Conservation (phyloP, 2,888 invertebrate genomes). For the Amblyteles armatorius region DNA sequence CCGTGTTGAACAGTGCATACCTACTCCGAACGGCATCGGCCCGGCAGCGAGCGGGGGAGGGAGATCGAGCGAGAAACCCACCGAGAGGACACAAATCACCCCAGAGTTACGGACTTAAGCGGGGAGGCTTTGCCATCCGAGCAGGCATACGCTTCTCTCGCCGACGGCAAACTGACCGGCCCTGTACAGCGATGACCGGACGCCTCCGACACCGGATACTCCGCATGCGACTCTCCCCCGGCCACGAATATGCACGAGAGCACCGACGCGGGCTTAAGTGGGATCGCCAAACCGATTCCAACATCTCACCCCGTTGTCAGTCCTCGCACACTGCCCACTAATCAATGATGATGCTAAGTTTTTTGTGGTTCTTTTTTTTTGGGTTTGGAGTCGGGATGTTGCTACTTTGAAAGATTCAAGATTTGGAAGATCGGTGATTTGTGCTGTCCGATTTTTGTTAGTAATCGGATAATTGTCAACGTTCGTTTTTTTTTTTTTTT, state of each 20-base stretch:
- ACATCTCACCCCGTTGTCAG: conserved; percentile 33
- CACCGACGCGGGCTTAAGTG: conserved; percentile 10
- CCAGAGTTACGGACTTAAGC: conserved; percentile 84
- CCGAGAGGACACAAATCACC: conserved; percentile 82
- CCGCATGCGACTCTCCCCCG: conserved; percentile 49
- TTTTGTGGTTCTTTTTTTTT: no score
- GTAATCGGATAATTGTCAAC: no score
- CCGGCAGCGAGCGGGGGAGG: conserved; percentile 32
- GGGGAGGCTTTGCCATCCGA: conserved; percentile 78
- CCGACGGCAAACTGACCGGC: conserved; percentile 48
- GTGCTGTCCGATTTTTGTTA: no score
- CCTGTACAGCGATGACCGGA: conserved; percentile 47
- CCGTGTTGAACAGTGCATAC: not conserved
- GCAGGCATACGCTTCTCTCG: conserved; percentile 26
- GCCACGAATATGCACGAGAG: conserved; percentile 3
- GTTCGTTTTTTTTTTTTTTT: no score
- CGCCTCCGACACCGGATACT: conserved; percentile 51
- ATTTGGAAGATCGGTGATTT: no score
- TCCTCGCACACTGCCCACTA: conserved; percentile 5
- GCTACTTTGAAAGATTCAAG: no score
- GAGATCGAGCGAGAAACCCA: conserved; percentile 62
- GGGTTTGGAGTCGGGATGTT: no score
- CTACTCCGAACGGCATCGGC: conserved; percentile 6
- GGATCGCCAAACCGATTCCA: conserved; percentile 35
- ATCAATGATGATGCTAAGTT: not conserved